These are phyloP conservation scores for Chloroceryle amazona DNA, from an alignment of 2,797 vertebrate genomes.

Conservation along the genomic window DNA sequence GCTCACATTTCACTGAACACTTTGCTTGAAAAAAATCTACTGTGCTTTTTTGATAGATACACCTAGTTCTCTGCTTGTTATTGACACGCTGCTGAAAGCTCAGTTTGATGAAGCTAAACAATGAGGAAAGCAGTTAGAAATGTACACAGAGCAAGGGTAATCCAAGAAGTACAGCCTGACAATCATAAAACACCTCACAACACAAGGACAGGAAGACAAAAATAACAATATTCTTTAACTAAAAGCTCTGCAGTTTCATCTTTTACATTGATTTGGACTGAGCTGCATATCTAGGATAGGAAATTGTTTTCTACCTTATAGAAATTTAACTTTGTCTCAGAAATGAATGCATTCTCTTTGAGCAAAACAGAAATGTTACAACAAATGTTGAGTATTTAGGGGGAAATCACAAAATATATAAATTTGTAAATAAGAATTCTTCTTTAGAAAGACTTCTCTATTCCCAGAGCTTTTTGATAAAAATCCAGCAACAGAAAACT, in stretches of 20 bases:
- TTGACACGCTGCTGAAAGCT: neutral
- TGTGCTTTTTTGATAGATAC: neutral
- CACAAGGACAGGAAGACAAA: neutral
- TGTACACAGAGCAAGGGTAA: neutral
- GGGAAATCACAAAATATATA: neutral
- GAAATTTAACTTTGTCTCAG: neutral
- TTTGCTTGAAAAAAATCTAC: neutral
- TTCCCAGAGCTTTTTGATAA: neutral
- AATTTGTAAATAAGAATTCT: neutral
- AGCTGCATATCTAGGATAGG: neutral
- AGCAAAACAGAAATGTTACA: neutral
- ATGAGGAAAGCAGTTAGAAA: neutral
- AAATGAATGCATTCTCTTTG: neutral
- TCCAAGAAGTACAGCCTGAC: neutral
- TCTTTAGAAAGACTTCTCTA: neutral
- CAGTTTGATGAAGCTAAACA: neutral
- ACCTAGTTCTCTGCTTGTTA: neutral
- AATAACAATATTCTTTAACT: neutral
- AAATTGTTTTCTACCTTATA: neutral
- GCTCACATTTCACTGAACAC: neutral
- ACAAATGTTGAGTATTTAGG: neutral
- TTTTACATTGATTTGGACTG: neutral
- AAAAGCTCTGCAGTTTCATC: neutral
- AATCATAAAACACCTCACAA: neutral
- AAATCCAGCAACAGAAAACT: neutral